Evolutionary conservation across 2,113 vertebrate genomes (phyloP).

Genomic region (Callaeas wilsoni): DNA sequence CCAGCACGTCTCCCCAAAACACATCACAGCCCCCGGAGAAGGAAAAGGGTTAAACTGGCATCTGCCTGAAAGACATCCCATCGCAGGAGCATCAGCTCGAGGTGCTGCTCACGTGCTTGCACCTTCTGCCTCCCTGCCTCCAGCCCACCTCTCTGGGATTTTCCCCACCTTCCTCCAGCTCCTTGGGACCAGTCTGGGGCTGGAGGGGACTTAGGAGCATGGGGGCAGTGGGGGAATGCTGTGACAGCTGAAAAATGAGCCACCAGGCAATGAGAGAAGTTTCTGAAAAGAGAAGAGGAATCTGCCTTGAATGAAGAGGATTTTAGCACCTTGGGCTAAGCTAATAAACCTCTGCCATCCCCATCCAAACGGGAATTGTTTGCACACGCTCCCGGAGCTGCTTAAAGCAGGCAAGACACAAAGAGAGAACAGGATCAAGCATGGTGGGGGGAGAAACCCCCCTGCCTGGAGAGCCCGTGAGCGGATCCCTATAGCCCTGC

Average conservation of each 20-base stretch:
- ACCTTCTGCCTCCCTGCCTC: not conserved
- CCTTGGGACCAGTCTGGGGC: not conserved
- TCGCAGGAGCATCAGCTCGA: not conserved
- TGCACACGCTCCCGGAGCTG: not conserved
- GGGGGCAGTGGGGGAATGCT: not conserved
- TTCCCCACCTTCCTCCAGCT: not conserved
- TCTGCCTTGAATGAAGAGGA: constrained; percentile 36
- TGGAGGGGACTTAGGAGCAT: not conserved
- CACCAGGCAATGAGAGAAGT: not conserved
- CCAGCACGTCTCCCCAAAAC: not conserved
- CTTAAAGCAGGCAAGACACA: not conserved
- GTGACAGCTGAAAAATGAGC: constrained; percentile 44
- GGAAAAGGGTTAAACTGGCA: not conserved
- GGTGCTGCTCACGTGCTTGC: not conserved
- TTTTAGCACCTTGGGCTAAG: constrained; percentile 62
- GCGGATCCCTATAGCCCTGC: not conserved
- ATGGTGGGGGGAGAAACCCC: not conserved
- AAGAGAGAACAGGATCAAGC: not conserved
- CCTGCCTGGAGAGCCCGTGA: not conserved
- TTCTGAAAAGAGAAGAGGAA: constrained; percentile 32
- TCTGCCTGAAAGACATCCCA: not conserved
- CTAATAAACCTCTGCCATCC: constrained; percentile 27
- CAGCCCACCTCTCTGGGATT: not conserved
- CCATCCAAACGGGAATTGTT: not conserved
- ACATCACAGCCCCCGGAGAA: not conserved